These are phyloP conservation scores for Lepeophtheirus salmonis DNA, from an alignment of 1,140 invertebrate genomes.

Conservation along the genomic window DNA sequence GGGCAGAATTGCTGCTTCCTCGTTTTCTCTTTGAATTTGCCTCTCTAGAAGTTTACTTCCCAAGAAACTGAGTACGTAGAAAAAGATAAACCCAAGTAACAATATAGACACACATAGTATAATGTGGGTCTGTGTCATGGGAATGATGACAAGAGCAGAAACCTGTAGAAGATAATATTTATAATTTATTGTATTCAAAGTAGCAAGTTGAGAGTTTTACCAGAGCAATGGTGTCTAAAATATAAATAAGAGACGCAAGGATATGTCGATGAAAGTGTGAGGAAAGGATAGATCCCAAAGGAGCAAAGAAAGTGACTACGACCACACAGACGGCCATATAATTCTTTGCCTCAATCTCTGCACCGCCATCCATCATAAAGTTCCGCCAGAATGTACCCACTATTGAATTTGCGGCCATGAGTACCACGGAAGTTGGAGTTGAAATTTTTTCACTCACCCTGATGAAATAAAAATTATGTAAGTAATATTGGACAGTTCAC, in stretches of 20 bases:
- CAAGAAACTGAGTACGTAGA: background rate
- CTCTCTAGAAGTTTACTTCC: conserved; percentile 6
- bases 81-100: background rate
- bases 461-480: no score
- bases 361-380: conserved; percentile 10
- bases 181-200: background rate
- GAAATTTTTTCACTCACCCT: conserved; percentile 17
- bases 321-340: conserved; percentile 8
- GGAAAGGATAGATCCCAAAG: conserved; percentile 9
- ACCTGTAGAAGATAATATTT: conserved; percentile 4
- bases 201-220: background rate
- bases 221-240: conserved; percentile 11
- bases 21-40: background rate
- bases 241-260: conserved; percentile 7
- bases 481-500: no score
- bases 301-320: conserved; percentile 4
- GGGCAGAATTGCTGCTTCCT: background rate
- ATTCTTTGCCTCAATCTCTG: conserved; percentile 7
- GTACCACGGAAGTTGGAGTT: conserved; percentile 11
- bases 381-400: conserved; percentile 8
- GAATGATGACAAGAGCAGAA: conserved; percentile 7
- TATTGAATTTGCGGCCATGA: conserved; percentile 11
- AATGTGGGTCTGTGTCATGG: background rate
- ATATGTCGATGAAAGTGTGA: conserved; percentile 13
- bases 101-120: background rate